Conservation (phyloP, 2,113 vertebrate species). For the Chunga burmeisteri region DNA sequence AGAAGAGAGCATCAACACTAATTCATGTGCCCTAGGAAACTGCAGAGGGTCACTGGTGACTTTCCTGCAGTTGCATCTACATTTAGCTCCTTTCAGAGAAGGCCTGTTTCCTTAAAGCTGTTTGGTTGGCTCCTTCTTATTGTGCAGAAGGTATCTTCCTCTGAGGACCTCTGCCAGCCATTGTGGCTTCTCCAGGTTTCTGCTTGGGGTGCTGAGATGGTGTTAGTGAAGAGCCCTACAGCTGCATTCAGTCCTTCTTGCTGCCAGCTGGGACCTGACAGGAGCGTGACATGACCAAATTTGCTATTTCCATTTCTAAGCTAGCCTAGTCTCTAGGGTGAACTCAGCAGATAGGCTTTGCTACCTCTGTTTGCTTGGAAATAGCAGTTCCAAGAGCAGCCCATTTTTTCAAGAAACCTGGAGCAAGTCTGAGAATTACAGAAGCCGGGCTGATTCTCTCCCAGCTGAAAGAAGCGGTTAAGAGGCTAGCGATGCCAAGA, state of each 20-base stretch:
- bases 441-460: conserved; percentile 12
- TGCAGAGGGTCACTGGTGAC: neutral
- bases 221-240: neutral
- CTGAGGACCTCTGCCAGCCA: neutral
- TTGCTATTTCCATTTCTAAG: neutral
- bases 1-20: neutral
- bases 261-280: neutral
- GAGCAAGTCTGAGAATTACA: conserved; percentile 5
- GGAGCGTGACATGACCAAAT: neutral
- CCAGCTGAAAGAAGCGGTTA: conserved; percentile 20
- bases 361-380: neutral
- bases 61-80: neutral
- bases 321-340: neutral
- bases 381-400: neutral
- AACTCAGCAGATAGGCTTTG: neutral
- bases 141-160: neutral
- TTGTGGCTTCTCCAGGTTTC: neutral
- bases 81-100: neutral
- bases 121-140: neutral
- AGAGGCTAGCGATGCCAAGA: neutral
- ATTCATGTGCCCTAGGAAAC: neutral
- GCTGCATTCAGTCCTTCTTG: neutral
- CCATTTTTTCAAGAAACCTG: neutral
- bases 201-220: neutral
- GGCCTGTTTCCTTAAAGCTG: neutral